These are phyloP conservation scores for Pissodes strobi DNA, from an alignment of 1,140 invertebrate genomes.

Conservation along the genomic window DNA sequence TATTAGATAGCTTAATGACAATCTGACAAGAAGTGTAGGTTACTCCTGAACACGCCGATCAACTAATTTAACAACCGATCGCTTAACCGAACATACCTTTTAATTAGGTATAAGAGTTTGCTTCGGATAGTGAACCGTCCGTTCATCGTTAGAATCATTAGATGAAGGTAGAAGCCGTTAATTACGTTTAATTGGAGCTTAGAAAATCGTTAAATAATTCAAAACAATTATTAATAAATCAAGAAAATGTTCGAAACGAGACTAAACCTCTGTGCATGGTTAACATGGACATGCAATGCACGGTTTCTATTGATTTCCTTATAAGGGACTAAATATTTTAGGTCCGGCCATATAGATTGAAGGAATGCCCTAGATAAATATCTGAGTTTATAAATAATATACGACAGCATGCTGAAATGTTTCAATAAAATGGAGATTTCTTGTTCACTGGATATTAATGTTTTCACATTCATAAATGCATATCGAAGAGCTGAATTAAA, in stretches of 20 bases:
- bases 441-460: background rate
- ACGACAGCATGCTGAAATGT: background rate
- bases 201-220: constrained; percentile 41
- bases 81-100: constrained; percentile 30
- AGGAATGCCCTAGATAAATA: constrained; percentile 26
- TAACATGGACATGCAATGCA: constrained; percentile 23
- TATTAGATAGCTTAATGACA: background rate
- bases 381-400: background rate
- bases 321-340: constrained; percentile 28
- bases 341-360: constrained; percentile 15
- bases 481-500: background rate
- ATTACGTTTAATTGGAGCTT: constrained; percentile 36
- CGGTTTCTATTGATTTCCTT: constrained; percentile 31
- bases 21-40: constrained; percentile 29
- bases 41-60: constrained; percentile 39
- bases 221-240: constrained; percentile 47
- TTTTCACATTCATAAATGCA: background rate
- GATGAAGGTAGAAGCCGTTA: constrained; percentile 32
- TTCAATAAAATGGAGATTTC: constrained; percentile 11
- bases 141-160: constrained; percentile 32
- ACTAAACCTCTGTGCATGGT: constrained; percentile 11
- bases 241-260: constrained; percentile 24
- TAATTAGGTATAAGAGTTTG: constrained; percentile 33
- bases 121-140: constrained; percentile 5
- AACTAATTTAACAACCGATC: constrained; percentile 43